These are phyloP conservation scores for Strigamia crassipes DNA, from an alignment of 2,888 invertebrate species.

Conservation along the genomic window DNA sequence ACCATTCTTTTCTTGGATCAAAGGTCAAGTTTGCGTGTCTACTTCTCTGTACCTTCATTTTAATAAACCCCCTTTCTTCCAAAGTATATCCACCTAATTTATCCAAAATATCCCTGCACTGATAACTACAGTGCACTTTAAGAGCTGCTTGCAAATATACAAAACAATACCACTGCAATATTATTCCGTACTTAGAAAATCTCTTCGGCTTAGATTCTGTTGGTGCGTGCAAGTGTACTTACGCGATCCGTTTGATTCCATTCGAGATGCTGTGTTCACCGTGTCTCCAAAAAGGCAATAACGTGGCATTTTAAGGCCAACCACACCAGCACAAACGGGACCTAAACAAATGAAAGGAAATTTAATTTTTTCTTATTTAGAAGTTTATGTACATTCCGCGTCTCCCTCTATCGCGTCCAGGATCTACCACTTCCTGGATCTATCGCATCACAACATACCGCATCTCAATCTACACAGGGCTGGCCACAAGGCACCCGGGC, in stretches of 20 bases:
- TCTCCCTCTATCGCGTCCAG: too few relatives aligned
- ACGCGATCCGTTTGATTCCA: conserved; percentile 59
- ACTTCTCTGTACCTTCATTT: conserved; percentile 68
- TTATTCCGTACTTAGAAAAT: not conserved
- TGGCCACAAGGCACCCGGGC: too few relatives aligned
- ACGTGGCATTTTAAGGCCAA: conserved; percentile 50
- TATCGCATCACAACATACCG: too few relatives aligned
- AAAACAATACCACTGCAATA: not conserved
- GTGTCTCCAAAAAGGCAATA: conserved; percentile 51
- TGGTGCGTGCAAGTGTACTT: conserved; percentile 54
- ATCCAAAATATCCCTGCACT: conserved; percentile 39
- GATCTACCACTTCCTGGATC: too few relatives aligned
- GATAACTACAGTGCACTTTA: conserved; percentile 44
- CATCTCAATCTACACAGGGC: too few relatives aligned
- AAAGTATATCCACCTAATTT: conserved; percentile 43
- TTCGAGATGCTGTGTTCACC: conserved; percentile 50
- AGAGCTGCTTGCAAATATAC: conserved; percentile 23
- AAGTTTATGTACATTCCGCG: too few relatives aligned
- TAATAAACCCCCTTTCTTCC: conserved; percentile 65
- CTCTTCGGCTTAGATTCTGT: not conserved
- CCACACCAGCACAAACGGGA: conserved; percentile 50
- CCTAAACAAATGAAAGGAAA: conserved; percentile 29
- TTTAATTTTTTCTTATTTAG: too few relatives aligned
- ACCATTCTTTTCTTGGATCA: not conserved
- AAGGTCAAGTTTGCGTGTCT: not conserved